Percentiles rank a stretch among this genome's conserved stretches.
These are phyloP conservation scores for Characodon lateralis DNA, from an alignment of 2,797 vertebrate genomes.

Conservation along the genomic window DNA sequence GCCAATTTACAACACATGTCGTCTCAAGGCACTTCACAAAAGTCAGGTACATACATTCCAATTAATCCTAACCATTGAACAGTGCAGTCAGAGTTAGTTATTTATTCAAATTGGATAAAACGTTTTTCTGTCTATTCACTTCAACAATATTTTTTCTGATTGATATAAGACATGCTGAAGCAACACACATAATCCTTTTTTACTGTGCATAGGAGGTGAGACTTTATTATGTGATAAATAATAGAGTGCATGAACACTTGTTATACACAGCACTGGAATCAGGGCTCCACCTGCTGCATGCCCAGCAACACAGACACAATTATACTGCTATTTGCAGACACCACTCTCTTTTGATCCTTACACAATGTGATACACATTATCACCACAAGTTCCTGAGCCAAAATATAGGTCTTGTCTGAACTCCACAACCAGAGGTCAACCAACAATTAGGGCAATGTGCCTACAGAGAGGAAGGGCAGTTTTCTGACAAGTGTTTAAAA, in stretches of 20 bases:
- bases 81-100: too few relatives aligned
- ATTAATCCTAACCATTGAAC: too few relatives aligned
- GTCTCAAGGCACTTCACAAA: too few relatives aligned
- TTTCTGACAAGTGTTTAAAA: not conserved
- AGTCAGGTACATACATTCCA: too few relatives aligned
- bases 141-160: not conserved
- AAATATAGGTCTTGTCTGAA: constrained; percentile 1
- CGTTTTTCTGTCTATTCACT: not conserved
- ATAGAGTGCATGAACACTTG: not conserved
- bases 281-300: constrained; percentile 69
- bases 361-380: not conserved
- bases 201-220: not conserved
- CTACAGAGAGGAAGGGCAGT: not conserved
- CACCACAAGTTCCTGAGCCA: not conserved
- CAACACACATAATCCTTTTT: not conserved
- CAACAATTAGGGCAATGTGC: not conserved
- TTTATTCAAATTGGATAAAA: too few relatives aligned
- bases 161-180: not conserved
- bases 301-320: constrained; percentile 16
- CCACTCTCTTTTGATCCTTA: not conserved
- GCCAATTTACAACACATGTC: too few relatives aligned
- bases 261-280: constrained; percentile 45
- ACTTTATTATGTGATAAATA: not conserved
- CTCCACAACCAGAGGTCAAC: not conserved
- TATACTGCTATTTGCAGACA: not conserved